Evolutionary conservation across 2,888 invertebrate species (phyloP).

Genomic region (Tetragonisca angustula): DNA sequence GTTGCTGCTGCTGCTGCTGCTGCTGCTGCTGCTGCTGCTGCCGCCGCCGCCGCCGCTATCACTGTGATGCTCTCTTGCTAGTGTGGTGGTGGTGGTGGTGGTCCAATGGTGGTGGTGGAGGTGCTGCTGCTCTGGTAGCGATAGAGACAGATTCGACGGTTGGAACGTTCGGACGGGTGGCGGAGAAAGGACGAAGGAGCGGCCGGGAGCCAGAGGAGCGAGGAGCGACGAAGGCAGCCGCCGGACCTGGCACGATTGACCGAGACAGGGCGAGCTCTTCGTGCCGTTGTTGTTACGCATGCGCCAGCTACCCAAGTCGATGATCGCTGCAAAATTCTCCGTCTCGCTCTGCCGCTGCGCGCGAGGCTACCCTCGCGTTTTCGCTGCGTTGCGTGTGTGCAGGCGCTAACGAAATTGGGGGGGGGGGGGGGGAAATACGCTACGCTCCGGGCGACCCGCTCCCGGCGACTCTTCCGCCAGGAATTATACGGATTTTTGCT

Average conservation of each 20-base stretch:
- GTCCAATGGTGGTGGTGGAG: slow-evolving; percentile 37
- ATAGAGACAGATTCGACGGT: slow-evolving; percentile 1
- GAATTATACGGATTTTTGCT: slow-evolving; percentile 54
- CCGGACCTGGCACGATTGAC: slow-evolving; percentile 35
- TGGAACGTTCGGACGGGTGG: slow-evolving; percentile 28
- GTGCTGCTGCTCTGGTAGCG: slow-evolving; percentile 22
- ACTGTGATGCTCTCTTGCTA: slow-evolving; percentile 35
- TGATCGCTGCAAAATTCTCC: slow-evolving; percentile 71
- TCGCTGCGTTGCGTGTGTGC: slow-evolving; percentile 45
- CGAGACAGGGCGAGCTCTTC: slow-evolving; percentile 62
- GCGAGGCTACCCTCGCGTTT: slow-evolving; percentile 36
- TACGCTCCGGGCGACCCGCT: slow-evolving; percentile 44
- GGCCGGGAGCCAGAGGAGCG: slow-evolving; percentile 46
- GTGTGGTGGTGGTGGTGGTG: slow-evolving; percentile 37
- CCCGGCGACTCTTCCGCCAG: slow-evolving; percentile 39
- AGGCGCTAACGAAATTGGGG: slow-evolving; percentile 68
- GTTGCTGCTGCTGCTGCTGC: slow-evolving; percentile 45
- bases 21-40: slow-evolving; percentile 44
- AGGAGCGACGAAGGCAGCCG: slow-evolving; percentile 46
- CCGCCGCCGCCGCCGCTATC: slow-evolving; percentile 46
- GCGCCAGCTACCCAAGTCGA: slow-evolving; percentile 71
- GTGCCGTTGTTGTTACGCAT: slow-evolving; percentile 65
- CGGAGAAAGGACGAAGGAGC: slow-evolving; percentile 47
- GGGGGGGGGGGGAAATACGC: slow-evolving; percentile 68
- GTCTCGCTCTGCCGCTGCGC: slow-evolving; percentile 58